phyloP scores from a whole-genome alignment of 1,140 invertebrate species.

The Hestina assimilis region DNA sequence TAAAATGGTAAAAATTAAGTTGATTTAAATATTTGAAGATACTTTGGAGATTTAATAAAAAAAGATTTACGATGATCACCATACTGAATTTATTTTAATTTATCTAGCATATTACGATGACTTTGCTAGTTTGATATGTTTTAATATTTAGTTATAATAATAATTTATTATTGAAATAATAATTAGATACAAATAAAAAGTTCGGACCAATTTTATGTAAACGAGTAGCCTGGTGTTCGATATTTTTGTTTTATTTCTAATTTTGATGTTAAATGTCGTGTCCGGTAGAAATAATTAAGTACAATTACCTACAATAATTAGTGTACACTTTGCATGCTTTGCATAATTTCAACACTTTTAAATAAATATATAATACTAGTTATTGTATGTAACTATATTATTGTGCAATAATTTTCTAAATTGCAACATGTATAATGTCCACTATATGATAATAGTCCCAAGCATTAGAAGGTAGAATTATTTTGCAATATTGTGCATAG shows the following conservation, averaged over 20 bases:
- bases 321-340: neutral
- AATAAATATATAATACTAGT: no score
- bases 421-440: neutral
- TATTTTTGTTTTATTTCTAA: conserved; percentile 18
- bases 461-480: no score
- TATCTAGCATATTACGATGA: no score
- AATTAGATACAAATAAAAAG: conserved; percentile 40
- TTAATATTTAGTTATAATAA: conserved; percentile 17
- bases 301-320: neutral
- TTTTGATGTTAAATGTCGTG: conserved; percentile 35
- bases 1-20: neutral
- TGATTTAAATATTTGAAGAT: neutral
- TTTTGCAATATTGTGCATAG: neutral
- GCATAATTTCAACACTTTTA: no score
- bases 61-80: neutral
- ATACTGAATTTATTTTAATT: conserved; percentile 4
- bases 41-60: conserved; percentile 8
- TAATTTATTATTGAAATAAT: conserved; percentile 36
- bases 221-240: conserved; percentile 33
- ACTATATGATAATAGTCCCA: neutral
- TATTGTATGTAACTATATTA: neutral
- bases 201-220: conserved; percentile 75
- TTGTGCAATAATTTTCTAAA: neutral
- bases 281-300: conserved; percentile 7
- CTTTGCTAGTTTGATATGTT: neutral